These are phyloP conservation scores for Rhegmatorhina hoffmannsi DNA, from an alignment of 2,113 vertebrate genomes.

Conservation along the genomic window DNA sequence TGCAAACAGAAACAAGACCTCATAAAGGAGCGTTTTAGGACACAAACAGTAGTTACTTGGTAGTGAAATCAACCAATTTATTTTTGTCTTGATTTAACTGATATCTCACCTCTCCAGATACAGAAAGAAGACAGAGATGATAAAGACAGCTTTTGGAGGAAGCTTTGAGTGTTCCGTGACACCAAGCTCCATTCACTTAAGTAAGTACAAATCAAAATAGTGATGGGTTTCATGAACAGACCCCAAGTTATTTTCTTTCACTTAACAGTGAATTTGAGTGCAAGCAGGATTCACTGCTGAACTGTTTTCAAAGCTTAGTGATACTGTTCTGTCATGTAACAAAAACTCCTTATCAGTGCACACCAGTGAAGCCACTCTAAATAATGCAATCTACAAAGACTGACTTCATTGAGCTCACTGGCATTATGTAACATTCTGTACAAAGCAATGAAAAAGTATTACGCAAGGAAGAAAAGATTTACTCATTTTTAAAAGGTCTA, in stretches of 20 bases:
- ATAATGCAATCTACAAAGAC: not conserved
- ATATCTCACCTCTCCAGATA: not conserved
- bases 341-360: not conserved
- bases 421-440: not conserved
- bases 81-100: not conserved
- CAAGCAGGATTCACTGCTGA: not conserved
- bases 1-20: not conserved
- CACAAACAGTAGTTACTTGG: not conserved
- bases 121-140: not conserved
- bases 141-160: not conserved
- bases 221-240: not conserved
- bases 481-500: not conserved
- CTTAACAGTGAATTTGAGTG: not conserved
- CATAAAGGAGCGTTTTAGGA: not conserved
- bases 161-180: not conserved
- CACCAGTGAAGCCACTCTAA: not conserved
- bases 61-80: not conserved
- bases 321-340: not conserved
- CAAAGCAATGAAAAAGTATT: not conserved
- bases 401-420: not conserved
- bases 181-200: not conserved
- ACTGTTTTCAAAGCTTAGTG: not conserved
- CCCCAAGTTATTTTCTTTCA: not conserved
- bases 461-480: not conserved
- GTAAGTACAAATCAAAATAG: not conserved